A percentile compares a stretch with the other conserved stretches of the same genome.
Evolutionary conservation across 2,888 invertebrate species (phyloP).

Genomic region (Tenthredo scrophulariae): DNA sequence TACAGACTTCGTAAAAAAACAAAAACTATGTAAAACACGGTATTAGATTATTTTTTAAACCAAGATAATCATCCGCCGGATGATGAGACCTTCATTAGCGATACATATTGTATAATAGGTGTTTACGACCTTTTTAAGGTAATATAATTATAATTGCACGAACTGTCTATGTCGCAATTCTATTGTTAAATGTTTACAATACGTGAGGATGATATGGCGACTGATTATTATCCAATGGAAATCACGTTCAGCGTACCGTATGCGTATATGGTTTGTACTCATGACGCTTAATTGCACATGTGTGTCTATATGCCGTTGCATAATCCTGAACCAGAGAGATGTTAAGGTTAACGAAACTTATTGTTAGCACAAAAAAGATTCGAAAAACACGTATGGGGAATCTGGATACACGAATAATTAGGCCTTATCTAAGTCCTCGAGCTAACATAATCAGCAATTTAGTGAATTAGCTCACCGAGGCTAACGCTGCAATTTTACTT

Average conservation of each 20-base stretch:
- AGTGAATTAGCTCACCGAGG: slow-evolving; percentile 36
- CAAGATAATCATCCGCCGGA: slow-evolving; percentile 9
- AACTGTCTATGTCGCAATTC: slow-evolving; percentile 1
- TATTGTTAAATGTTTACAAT: slow-evolving; percentile 32
- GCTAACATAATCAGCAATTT: neutral
- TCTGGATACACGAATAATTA: neutral
- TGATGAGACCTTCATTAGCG: slow-evolving; percentile 17
- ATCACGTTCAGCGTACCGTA: neutral
- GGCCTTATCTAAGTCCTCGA: neutral
- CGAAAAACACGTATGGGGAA: neutral
- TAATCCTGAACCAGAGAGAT: neutral
- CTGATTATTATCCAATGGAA: slow-evolving; percentile 4
- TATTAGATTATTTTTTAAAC: neutral
- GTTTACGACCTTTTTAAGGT: slow-evolving; percentile 19
- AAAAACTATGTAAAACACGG: neutral
- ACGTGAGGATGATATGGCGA: slow-evolving; percentile 9
- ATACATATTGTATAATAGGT: slow-evolving; percentile 15
- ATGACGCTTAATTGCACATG: neutral
- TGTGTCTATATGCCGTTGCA: neutral
- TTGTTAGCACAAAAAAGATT: neutral
- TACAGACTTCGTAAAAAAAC: neutral
- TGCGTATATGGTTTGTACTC: neutral
- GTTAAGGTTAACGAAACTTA: neutral
- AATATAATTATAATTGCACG: slow-evolving; percentile 25
- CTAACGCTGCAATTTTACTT: slow-evolving; percentile 34